phyloP scores from a whole-genome alignment of 2,797 vertebrate genomes.

The Phylloscopus collybita region DNA sequence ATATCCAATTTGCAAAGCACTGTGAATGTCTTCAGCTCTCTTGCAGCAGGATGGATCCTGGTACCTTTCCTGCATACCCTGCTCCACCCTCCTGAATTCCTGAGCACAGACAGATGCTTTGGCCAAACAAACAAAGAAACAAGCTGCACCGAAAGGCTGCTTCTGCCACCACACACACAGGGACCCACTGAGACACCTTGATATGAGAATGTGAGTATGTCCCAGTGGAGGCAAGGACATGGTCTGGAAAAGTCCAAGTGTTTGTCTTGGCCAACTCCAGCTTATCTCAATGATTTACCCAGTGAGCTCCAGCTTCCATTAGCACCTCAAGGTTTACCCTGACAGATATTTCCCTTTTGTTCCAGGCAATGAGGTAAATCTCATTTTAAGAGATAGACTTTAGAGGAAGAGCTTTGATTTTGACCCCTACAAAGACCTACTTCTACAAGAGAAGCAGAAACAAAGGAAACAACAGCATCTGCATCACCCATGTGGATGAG shows the following conservation, averaged over 20 bases:
- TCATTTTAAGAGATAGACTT: background rate
- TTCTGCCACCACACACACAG: background rate
- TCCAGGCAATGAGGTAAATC: background rate
- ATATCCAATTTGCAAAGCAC: background rate
- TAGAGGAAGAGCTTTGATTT: constrained; percentile 23
- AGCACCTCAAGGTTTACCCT: background rate
- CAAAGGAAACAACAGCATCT: background rate
- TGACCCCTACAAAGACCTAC: background rate
- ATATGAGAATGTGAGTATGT: fast-evolving
- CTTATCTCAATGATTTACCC: background rate
- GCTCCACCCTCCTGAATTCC: background rate
- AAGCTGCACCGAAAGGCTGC: background rate
- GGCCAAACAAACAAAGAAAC: background rate
- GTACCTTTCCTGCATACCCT: background rate
- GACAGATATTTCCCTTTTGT: background rate
- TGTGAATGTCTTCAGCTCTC: background rate
- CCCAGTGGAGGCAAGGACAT: background rate
- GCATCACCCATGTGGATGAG: background rate
- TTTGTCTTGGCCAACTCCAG: background rate
- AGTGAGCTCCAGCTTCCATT: background rate
- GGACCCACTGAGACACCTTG: background rate
- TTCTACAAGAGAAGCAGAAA: constrained; percentile 5
- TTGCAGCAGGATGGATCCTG: fast-evolving
- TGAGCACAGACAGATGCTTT: background rate
- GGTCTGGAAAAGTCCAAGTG: background rate